Percentiles rank a stretch among this genome's conserved stretches.
Evolutionary conservation across 2,888 invertebrate species (phyloP).

Genomic region (Leptopterna dolabrata): DNA sequence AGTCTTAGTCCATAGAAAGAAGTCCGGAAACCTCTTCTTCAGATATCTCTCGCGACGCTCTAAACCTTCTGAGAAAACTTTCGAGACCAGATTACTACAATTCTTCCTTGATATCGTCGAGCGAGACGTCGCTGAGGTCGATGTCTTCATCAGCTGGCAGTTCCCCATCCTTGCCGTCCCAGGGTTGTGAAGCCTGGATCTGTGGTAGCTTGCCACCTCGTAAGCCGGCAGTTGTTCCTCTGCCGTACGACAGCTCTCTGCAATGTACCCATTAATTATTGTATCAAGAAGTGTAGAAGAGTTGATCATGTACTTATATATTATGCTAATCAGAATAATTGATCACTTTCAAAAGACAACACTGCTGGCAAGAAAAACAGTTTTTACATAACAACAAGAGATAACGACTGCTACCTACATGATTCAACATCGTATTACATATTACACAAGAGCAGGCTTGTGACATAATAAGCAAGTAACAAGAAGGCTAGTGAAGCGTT

Average conservation of each 20-base stretch:
- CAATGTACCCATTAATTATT: too few relatives aligned
- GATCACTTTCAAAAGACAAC: too few relatives aligned
- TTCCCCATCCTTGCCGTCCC: constrained; percentile 96
- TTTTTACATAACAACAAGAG: too few relatives aligned
- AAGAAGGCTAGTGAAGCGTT: too few relatives aligned
- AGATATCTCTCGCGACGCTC: neutral
- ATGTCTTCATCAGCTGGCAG: constrained; percentile 88
- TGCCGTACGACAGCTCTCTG: constrained; percentile 91
- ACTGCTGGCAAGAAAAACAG: too few relatives aligned
- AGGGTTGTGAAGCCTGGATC: constrained; percentile 76
- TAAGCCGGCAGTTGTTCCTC: constrained; percentile 90
- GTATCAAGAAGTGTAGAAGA: too few relatives aligned
- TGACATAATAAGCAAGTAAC: too few relatives aligned
- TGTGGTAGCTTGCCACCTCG: constrained; percentile 84
- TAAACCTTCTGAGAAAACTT: neutral
- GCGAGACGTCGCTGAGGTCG: constrained; percentile 88
- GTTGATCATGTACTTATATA: too few relatives aligned
- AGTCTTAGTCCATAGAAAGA: neutral
- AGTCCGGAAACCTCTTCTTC: neutral
- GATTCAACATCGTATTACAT: too few relatives aligned
- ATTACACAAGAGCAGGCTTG: too few relatives aligned
- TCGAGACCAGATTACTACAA: constrained; percentile 69
- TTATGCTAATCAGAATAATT: too few relatives aligned
- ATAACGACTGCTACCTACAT: too few relatives aligned
- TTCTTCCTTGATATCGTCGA: constrained; percentile 81